These are phyloP conservation scores for Brevipalpus yothersi DNA, from an alignment of 1,140 invertebrate species.

Conservation along the genomic window DNA sequence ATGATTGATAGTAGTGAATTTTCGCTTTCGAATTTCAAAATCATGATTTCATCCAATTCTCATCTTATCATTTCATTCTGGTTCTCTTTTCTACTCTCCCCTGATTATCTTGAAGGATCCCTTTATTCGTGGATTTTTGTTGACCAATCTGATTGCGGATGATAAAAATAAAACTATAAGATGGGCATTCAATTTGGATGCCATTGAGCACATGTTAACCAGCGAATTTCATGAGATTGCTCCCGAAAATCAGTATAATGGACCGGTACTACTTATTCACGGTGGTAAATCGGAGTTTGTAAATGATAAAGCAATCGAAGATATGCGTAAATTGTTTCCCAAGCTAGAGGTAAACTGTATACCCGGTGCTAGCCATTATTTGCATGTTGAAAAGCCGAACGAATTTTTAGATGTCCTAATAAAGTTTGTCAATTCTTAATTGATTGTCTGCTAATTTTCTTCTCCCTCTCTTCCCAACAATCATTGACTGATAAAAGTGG, in stretches of 20 bases:
- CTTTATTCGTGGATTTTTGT: conserved; percentile 1
- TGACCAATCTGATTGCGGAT: background rate
- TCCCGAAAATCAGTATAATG: background rate
- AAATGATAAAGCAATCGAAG: background rate
- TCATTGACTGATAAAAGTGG: no score
- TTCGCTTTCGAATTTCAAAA: no score
- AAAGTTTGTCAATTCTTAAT: background rate
- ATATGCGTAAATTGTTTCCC: background rate
- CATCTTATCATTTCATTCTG: background rate
- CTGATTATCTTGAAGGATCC: background rate
- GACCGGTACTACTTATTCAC: background rate
- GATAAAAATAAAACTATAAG: background rate
- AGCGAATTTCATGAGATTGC: background rate
- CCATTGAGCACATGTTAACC: background rate
- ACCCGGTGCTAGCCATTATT: background rate
- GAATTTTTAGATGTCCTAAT: background rate
- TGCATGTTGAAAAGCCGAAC: background rate
- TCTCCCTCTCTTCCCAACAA: background rate
- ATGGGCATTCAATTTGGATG: background rate
- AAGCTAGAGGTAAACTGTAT: background rate
- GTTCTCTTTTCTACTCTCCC: background rate
- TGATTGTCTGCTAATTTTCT: background rate
- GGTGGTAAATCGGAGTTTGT: background rate
- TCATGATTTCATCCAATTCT: background rate
- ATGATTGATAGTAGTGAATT: no score